Percentiles rank a stretch among this genome's conserved stretches.
phyloP scores from a whole-genome alignment of 2,888 invertebrate species.

The Leptinotarsa juncta region DNA sequence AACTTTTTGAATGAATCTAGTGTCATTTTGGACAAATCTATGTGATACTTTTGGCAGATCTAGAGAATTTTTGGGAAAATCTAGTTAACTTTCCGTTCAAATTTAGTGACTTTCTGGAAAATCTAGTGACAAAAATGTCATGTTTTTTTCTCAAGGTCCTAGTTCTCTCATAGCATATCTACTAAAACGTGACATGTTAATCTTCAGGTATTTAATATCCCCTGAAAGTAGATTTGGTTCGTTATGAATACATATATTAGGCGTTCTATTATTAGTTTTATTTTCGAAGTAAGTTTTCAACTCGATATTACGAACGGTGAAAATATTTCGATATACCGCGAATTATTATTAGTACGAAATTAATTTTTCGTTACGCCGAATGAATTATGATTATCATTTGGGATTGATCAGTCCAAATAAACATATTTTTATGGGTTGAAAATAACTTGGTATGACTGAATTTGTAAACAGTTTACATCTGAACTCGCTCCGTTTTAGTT shows the following conservation, averaged over 20 bases:
- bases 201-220: no score
- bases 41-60: no score
- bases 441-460: neutral
- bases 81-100: no score
- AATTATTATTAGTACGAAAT: slow-evolving; percentile 1
- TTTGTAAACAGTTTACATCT: neutral
- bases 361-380: neutral
- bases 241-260: neutral
- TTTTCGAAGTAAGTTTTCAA: neutral
- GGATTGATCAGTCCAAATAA: neutral
- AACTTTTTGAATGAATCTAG: no score
- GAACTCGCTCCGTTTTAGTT: neutral
- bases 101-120: no score
- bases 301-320: neutral
- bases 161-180: no score
- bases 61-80: no score
- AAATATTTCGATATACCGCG: neutral
- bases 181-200: no score
- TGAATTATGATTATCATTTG: slow-evolving; percentile 2
- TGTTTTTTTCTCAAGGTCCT: no score
- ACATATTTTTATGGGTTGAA: neutral
- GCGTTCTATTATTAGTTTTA: neutral
- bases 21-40: no score
- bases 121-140: no score
- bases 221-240: neutral